Evolutionary conservation across 2,797 vertebrate genomes (phyloP), one percentile per base, ranked within the genome.

Genomic region (Sebastes kiyomatsui): DNA sequence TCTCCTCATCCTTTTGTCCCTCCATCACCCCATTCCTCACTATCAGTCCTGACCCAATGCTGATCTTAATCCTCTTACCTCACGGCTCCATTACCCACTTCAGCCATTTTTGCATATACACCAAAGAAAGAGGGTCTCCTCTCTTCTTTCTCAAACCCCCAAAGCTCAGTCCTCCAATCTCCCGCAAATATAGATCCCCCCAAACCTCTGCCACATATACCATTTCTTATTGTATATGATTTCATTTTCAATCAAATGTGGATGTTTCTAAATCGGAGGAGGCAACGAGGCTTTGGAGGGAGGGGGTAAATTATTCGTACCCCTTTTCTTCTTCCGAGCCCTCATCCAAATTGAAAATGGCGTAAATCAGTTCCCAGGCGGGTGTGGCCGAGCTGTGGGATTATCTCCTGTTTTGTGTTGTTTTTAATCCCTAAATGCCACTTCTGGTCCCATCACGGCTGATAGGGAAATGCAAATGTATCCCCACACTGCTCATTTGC

Each of bases 21-120:
- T 67, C 84, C 78, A 87, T 89, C 91, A 87, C 79, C 88, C 83
- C 75, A 62, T 84, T 84, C 78, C 88, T 91, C 75, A 58, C 90
- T 94, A 95, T 95, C 94, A 94, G 84, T 83, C 93, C 90, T 85
- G 85, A 93, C 88, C 92, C 92, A 93, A 88, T 90, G 87, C 92
- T 90, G 90, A 94, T 96, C 92, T 90, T 93, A 96, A 96, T 96
- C 95, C 93, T 96, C 93, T 96, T 95, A 95, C 90, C 89, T 87
- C 88, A 87, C 68, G 79, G 87, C 92, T 93, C 94, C 91, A 95
- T 94, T 95, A 95, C 93, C 93, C 92, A 93, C 91, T 94, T 89
- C 84, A 92, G 85, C 89, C 87, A 87, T 89, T 93, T 93, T 92
- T 91, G 88, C 90, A 95, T 93, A 93, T 67, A 91, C 81, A 85